Base-by-base conservation (phyloP, 2,113 vertebrate genomes). In the Daubentonia madagascariensis region DNA sequence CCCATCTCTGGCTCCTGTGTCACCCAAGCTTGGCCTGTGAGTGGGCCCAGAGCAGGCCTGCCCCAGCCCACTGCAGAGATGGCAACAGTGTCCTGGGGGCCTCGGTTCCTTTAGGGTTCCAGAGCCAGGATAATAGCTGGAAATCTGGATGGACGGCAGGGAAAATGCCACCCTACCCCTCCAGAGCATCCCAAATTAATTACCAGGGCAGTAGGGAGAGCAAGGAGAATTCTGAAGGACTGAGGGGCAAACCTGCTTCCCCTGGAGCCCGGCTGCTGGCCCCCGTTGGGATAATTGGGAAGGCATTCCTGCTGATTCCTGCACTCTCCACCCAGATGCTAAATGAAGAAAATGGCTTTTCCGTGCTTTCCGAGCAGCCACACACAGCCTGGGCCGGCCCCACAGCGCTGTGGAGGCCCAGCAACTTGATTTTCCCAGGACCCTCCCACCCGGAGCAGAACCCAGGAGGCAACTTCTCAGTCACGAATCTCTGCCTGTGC, bases 341-440 rank as follows among this genome's bases (percentile, higher is more conserved):
- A 91, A 91, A 87, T n/a, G 93, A 68, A 93, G 93, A 84, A 89
- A 95, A 89, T 1, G 28, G 89, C 78, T 91, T 79, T 92, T 83
- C 89, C 0, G 0, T 52, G 91, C 68, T 94, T 85, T 61, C 52
- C 37, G 2, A 52, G 78, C 89, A 1, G 22, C 96, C 92, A 96
- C 97, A 94, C 97, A 94, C 96, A 97, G 97, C 79, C 89, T 78
- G 72, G 72, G 70, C 76, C 9, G 86, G 89, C 94, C 97, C 88
- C 93, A 61, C 75, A 52, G 73, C n/a, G 57, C 70, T 16, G 0
- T 0, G 0, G 12, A 85, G n/a, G 32, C 91, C 81, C 81, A 13
- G 54, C 73, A 30, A n/a, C 75, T 91, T 54, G 57, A 43, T 57
- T 96, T 97, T 98, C 98, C 96, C 97, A 98, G 97, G 91, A 93